Conservation (phyloP, 2,797 vertebrate species). For the Hafferia zeledoni region DNA sequence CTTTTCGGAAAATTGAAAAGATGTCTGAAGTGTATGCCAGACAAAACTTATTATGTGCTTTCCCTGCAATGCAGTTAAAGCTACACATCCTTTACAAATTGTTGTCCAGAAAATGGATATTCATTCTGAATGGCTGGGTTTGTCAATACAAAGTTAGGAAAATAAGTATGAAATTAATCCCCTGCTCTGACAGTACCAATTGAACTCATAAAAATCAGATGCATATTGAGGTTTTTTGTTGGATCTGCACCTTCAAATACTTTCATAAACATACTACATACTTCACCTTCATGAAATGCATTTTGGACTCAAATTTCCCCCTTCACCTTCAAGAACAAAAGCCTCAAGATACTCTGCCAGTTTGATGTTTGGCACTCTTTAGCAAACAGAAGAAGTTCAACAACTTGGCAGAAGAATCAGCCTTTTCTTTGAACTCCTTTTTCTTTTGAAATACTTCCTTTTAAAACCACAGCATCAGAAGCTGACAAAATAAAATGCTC, state of each 20-base stretch:
- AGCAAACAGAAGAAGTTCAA: not conserved
- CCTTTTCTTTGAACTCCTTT: not conserved
- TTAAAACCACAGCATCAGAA: slow-evolving; percentile 2
- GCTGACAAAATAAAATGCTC: not conserved
- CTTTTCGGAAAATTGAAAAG: not conserved
- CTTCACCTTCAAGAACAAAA: not conserved
- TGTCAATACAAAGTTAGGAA: not conserved
- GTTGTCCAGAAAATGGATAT: not conserved
- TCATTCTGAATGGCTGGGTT: not conserved
- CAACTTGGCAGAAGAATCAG: not conserved
- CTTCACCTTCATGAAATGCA: not conserved
- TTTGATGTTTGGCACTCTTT: not conserved
- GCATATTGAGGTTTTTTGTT: not conserved
- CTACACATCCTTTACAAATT: not conserved
- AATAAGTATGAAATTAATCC: not conserved
- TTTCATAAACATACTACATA: not conserved
- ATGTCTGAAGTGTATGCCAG: not conserved
- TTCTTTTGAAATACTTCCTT: not conserved
- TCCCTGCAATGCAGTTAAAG: not conserved
- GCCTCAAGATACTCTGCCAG: not conserved
- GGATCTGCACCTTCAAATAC: not conserved
- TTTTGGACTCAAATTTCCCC: not conserved
- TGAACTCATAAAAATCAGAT: not conserved
- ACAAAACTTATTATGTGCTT: not conserved
- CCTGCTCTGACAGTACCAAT: not conserved